Evolutionary conservation across 2,888 invertebrate genomes (phyloP).

Genomic region (Pyrrhia umbra): DNA sequence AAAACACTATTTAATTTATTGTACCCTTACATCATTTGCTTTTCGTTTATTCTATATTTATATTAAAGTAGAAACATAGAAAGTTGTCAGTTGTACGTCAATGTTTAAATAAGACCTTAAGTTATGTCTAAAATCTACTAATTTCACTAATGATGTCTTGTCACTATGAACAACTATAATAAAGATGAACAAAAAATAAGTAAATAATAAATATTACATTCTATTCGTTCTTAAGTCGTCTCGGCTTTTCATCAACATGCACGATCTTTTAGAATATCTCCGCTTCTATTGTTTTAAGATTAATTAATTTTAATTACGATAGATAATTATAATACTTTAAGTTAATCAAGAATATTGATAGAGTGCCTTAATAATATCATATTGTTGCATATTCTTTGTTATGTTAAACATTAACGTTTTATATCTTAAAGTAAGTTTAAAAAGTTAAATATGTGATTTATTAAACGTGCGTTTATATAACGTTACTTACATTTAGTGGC

Average conservation of each 20-base stretch:
- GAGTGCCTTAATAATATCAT: no score
- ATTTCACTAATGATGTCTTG: slow-evolving; percentile 47
- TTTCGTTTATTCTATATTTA: slow-evolving; percentile 14
- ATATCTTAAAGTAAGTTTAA: no score
- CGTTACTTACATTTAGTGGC: no score
- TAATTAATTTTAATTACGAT: background rate
- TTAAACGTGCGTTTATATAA: no score
- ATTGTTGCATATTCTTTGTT: no score
- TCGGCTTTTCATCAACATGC: slow-evolving; percentile 26
- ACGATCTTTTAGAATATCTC: slow-evolving; percentile 14
- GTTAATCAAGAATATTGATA: no score
- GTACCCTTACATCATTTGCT: slow-evolving; percentile 53
- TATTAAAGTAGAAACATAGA: background rate
- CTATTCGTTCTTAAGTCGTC: slow-evolving; percentile 46
- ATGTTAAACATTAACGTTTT: no score
- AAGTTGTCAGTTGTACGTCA: background rate
- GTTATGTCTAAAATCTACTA: slow-evolving; percentile 8
- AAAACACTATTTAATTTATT: slow-evolving; percentile 44
- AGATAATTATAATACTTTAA: no score
- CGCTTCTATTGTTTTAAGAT: background rate
- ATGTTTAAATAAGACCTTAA: background rate
- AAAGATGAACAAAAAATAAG: background rate
- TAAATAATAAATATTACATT: background rate
- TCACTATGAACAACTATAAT: slow-evolving; percentile 4
- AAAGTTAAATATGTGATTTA: no score